phyloP scores from a whole-genome alignment of 2,113 vertebrate genomes.

The Telmatochromis sp. region DNA sequence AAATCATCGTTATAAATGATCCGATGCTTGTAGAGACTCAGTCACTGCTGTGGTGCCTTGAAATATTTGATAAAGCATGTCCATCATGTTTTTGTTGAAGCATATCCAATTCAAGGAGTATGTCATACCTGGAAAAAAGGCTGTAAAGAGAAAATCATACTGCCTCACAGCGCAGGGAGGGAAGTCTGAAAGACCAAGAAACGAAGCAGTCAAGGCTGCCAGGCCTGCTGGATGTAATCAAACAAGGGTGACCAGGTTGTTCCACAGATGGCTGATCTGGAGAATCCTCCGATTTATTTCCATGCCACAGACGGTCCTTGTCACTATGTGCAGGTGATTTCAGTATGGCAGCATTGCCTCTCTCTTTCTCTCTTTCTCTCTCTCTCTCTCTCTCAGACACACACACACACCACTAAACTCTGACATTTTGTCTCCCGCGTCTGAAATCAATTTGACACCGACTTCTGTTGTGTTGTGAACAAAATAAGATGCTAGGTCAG shows the following conservation, averaged over 20 bases:
- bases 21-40: not conserved
- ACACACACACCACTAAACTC: slow-evolving; percentile 23
- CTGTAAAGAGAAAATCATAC: slow-evolving; percentile 15
- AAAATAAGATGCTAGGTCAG: not conserved
- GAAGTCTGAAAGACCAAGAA: not conserved
- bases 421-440: slow-evolving; percentile 20
- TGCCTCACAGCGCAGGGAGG: not conserved
- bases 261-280: slow-evolving; percentile 58
- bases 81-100: slow-evolving; percentile 43
- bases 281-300: slow-evolving; percentile 54
- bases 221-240: slow-evolving; percentile 51
- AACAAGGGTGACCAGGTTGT: slow-evolving; percentile 57
- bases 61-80: slow-evolving; percentile 29
- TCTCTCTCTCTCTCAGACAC: not conserved
- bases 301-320: slow-evolving; percentile 39
- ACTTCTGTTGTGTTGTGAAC: not conserved
- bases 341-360: slow-evolving; percentile 7
- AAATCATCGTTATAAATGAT: slow-evolving; percentile 3
- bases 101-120: slow-evolving; percentile 40
- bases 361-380: not conserved
- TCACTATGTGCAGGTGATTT: slow-evolving; percentile 39
- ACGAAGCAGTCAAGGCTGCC: not conserved
- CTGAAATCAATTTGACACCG: slow-evolving; percentile 32
- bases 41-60: not conserved
- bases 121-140: slow-evolving; percentile 18